Evolutionary conservation across 1,140 invertebrate genomes (phyloP), one percentile per base, ranked within the genome.

Genomic region (Saxidomus purpurata): DNA sequence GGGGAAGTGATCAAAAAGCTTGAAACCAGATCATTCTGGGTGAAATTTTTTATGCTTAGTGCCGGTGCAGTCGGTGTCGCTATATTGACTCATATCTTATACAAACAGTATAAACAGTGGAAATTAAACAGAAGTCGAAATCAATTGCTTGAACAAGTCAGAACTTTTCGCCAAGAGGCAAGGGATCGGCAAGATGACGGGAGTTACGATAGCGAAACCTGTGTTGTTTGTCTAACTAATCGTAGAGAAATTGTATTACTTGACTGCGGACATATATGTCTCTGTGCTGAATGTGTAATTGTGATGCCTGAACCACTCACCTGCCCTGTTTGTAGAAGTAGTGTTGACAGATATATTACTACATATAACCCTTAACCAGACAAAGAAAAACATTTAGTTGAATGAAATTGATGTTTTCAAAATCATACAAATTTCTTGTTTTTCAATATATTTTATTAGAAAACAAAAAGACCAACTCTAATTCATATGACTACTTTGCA

Each of bases 241-340:
- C 91, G 91, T 3, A 89, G 95, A 11, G 95, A 96, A 80, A 92
- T 96, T 17, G 90, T 96, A 17, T 83, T 95, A 31, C 83, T 96
- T 38, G 91, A 95, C 28, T 96, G 96, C 92, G 95, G 96, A 31
- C 96, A 96, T 92, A 90, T 96, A 19, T 95, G 95, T 91, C 63
- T 96, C 31, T 96, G 96, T 93, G 89, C 90, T 13, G 93, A 95
- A 47, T 96, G 96, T 92, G 94, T 93, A 9, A 85, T 94, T 55
- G 55, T 74, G 17, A 84, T 96, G n/a, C 93, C 94, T 11, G 11
- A 59, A 9, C 94, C 94, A 31, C 91, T 92, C 71, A 80, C 84
- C n/a, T 96, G 96, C 84, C 96, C 96, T 8, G 91, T 96, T 8
- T 96, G 96, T 90, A 76, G 96, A 38, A 36, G 84, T 6, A 52